Conservation (phyloP, 2,113 vertebrate genomes). For the Theristicus caerulescens region DNA sequence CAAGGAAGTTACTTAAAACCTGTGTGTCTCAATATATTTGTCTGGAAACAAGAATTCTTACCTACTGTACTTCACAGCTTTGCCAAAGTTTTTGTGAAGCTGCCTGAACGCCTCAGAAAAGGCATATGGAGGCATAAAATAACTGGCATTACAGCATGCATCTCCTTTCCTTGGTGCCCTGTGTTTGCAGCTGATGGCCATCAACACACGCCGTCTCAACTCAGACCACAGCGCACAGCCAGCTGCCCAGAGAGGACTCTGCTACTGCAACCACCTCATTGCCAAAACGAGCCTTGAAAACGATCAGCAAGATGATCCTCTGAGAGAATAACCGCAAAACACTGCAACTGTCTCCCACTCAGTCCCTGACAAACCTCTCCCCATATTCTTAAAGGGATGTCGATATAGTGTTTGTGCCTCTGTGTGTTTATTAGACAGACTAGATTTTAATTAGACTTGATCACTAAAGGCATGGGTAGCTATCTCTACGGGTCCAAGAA, state of each 20-base stretch:
- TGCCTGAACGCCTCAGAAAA: not conserved
- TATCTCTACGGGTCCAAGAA: not conserved
- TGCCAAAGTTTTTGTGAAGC: not conserved
- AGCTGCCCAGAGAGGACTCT: not conserved
- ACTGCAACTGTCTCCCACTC: not conserved
- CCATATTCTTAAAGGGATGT: not conserved
- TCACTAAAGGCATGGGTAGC: not conserved
- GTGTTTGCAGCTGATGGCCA: not conserved
- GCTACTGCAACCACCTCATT: not conserved
- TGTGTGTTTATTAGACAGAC: not conserved
- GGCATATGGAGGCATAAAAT: accelerated
- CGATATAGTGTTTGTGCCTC: accelerated
- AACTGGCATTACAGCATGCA: not conserved
- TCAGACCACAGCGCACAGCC: accelerated
- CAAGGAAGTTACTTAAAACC: not conserved
- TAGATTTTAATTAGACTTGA: not conserved
- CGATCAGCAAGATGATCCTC: not conserved
- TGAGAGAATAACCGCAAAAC: not conserved
- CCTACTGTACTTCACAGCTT: not conserved
- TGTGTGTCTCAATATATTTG: not conserved
- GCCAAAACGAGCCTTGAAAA: not conserved
- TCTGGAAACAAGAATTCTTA: not conserved
- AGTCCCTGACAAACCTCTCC: not conserved
- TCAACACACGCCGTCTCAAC: not conserved
- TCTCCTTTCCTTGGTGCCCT: not conserved